Evolutionary conservation across 2,888 invertebrate genomes (phyloP), one percentile per base, ranked within the genome.

Genomic region (Papilio elwesi): DNA sequence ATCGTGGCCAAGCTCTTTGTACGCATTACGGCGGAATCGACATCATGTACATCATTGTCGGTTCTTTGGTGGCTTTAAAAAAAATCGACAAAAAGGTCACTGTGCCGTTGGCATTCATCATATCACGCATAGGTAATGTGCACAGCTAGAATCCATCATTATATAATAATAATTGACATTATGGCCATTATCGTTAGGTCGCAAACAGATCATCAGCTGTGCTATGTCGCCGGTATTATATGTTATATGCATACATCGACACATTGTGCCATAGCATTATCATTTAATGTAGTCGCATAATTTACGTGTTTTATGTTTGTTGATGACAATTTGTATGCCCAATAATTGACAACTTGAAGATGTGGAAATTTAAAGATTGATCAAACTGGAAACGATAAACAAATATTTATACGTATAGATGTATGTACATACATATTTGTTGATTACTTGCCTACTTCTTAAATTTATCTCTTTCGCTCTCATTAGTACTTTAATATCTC

Each of bases 121-220:
- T 49, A 51, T 83, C 89, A 87, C 85, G 83, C 85, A 82, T 83
- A 82, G 82, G 84, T 80, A 73, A 79, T 73, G 78, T 79, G 85
- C 87, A 88, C 88, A 85, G 85, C 86, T 85, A 86, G 83, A 76
- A 79, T 82, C 80, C 81, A 78, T 78, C 79, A 66, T 63, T 66
- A 63, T 26, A 26, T 26, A 26, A 26, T 73, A n/a, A 26, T 15
- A 64, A 43, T 73, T 13, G n/a, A 38, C 9, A 36, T 64, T 64
- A 26, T 47, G 16, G 53, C 38, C 12, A 36, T 36, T 15, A 55
- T 63, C 43, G 36, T 13, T n/a, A 36, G 36, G 38, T 71, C 71
- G 38, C 49, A 13, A 26, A 57, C 52, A 69, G 55, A 53, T 59
- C 8, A 10, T 15, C 63, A 10, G 53, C 55, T 70, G 70, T 65